These are phyloP conservation scores for Nymphalis polychloros DNA, from an alignment of 2,888 invertebrate species.

Conservation along the genomic window DNA sequence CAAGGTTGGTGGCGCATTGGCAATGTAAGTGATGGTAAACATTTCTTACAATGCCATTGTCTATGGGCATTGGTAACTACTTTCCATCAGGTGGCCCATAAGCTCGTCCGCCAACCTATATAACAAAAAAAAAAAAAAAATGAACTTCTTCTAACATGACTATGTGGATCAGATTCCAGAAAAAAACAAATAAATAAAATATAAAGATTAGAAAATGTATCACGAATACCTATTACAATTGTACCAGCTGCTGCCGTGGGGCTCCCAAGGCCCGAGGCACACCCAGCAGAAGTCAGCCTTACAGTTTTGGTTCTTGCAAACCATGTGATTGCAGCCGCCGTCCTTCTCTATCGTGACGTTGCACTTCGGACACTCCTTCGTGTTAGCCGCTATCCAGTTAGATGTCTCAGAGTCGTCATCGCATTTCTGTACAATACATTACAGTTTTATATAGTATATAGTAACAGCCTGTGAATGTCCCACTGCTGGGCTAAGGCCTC, in stretches of 20 bases:
- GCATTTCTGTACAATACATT: conserved; percentile 85
- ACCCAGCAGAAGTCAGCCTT: conserved; percentile 99
- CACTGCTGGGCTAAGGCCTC: too few species aligned
- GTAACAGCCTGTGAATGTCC: too few species aligned
- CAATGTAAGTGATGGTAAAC: too few species aligned
- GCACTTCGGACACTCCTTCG: conserved; percentile 99
- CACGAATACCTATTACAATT: conserved; percentile 91
- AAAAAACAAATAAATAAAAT: not conserved
- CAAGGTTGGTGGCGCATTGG: too few species aligned
- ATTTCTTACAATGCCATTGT: too few species aligned
- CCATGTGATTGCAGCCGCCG: conserved; percentile 99
- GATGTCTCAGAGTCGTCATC: conserved; percentile 99
- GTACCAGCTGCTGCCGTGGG: conserved; percentile 99
- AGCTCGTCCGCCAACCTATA: too few species aligned
- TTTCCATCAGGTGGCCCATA: too few species aligned
- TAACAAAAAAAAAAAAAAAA: too few species aligned
- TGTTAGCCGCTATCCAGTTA: conserved; percentile 99
- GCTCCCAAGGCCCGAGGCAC: conserved; percentile 99
- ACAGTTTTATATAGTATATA: too few species aligned
- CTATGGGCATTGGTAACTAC: too few species aligned
- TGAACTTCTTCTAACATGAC: too few species aligned
- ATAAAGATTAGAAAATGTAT: not conserved
- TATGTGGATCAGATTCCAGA: too few species aligned
- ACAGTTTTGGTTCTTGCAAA: conserved; percentile 98
- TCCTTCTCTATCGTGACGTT: conserved; percentile 98